A percentile compares a stretch with the other conserved stretches of the same genome.
Conservation (phyloP, 2,888 invertebrate genomes). For the Bursaphelenchus okinawaensis region DNA sequence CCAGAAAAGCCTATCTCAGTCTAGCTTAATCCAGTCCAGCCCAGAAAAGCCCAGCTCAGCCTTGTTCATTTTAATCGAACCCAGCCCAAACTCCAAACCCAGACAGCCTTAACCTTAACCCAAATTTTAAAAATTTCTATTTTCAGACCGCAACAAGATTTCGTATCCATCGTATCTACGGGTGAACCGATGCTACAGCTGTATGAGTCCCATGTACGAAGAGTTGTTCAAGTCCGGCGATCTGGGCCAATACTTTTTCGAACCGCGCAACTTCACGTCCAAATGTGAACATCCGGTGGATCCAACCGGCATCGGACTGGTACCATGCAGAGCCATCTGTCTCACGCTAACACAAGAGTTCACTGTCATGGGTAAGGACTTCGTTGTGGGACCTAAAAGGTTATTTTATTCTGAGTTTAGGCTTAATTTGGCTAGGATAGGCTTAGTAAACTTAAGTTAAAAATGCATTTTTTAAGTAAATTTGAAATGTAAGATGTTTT, state of each 20-base stretch:
- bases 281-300: conserved; percentile 50
- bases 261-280: conserved; percentile 50
- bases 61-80: too few species aligned
- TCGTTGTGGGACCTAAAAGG: too few species aligned
- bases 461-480: too few species aligned
- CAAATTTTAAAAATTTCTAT: not conserved
- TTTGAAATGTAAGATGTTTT: too few species aligned
- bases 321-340: conserved; percentile 52
- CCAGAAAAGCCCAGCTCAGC: too few species aligned
- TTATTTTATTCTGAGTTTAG: too few species aligned
- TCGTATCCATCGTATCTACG: conserved; percentile 12
- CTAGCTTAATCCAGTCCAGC: too few species aligned
- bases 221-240: conserved; percentile 40
- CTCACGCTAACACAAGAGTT: conserved; percentile 53
- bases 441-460: too few species aligned
- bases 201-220: conserved; percentile 53
- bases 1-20: too few species aligned
- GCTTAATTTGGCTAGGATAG: too few species aligned
- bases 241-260: conserved; percentile 42
- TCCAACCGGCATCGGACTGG: conserved; percentile 25
- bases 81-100: too few species aligned
- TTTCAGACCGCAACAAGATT: conserved; percentile 5
- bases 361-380: conserved; percentile 42
- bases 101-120: too few species aligned
- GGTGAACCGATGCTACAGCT: conserved; percentile 47